Evolutionary conservation across 64 coral and sea anemone species (phyloP).

Genomic region (Astreopora myriophthalma): DNA sequence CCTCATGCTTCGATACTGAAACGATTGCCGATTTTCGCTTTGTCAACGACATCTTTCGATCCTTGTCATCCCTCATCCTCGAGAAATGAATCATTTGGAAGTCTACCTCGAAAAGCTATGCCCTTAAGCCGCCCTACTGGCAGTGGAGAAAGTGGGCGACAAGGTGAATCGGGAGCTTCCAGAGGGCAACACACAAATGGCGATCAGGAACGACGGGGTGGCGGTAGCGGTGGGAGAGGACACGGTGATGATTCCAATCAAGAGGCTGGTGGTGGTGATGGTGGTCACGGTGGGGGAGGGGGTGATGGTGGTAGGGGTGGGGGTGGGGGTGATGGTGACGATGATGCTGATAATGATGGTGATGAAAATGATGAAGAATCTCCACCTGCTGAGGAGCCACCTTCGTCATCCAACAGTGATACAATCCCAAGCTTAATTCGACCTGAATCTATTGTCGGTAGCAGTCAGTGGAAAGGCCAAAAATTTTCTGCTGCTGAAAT

Average conservation of each 20-base stretch:
- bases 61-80: not conserved
- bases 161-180: not conserved
- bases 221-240: not conserved
- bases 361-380: conserved; percentile 45
- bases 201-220: not conserved
- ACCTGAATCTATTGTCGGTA: not conserved
- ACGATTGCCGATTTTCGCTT: not conserved
- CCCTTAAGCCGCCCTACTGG: not conserved
- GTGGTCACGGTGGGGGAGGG: not conserved
- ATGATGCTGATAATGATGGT: not conserved
- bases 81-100: not conserved
- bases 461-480: conserved; percentile 1
- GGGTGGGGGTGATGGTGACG: not conserved
- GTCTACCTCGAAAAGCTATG: not conserved
- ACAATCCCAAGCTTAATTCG: not conserved
- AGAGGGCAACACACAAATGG: not conserved
- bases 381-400: conserved; percentile 14
- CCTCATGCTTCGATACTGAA: conserved; percentile 8
- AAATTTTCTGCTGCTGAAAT: not conserved
- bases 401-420: conserved; percentile 19
- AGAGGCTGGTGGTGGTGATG: not conserved
- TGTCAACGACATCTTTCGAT: not conserved
- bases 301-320: not conserved
- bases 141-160: conserved; percentile 23
- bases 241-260: not conserved